Conservation (phyloP, 2,888 invertebrate genomes). For the Tholera decimalis region DNA sequence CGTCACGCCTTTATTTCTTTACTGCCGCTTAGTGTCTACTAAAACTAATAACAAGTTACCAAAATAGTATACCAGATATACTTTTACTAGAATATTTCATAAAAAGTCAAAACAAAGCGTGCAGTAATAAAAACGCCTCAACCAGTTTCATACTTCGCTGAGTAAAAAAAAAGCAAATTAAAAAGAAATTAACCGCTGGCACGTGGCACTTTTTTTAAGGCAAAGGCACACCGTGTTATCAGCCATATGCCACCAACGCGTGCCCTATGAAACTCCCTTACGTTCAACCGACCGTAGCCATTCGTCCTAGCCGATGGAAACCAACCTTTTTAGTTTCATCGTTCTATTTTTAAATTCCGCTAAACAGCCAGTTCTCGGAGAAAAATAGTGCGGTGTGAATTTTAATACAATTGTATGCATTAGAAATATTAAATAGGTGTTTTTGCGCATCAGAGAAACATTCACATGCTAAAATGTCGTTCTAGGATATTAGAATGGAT, state of each 20-base stretch:
- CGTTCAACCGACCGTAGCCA: conserved; percentile 73
- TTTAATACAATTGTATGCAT: conserved; percentile 49
- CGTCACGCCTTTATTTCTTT: conserved; percentile 6
- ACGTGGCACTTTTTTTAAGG: conserved; percentile 81
- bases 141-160: conserved; percentile 55
- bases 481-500: conserved; percentile 44
- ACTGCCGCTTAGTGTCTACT: background rate
- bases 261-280: conserved; percentile 73
- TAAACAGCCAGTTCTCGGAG: conserved; percentile 55
- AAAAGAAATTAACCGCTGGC: conserved; percentile 74
- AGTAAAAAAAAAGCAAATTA: conserved; percentile 58
- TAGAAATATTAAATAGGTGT: conserved; percentile 55
- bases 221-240: conserved; percentile 72
- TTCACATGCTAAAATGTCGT: conserved; percentile 46
- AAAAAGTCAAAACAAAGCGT: conserved; percentile 11
- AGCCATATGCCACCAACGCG: conserved; percentile 88
- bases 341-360: conserved; percentile 50
- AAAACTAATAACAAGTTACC: background rate
- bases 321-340: conserved; percentile 19
- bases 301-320: conserved; percentile 49
- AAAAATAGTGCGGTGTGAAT: conserved; percentile 58
- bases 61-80: background rate
- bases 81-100: conserved; percentile 6
- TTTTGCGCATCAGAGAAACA: conserved; percentile 62
- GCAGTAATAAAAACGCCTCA: conserved; percentile 11